A percentile compares a stretch with the other conserved stretches of the same genome.
Conservation (phyloP, 2,113 vertebrate species). For the Neofelis nebulosa region DNA sequence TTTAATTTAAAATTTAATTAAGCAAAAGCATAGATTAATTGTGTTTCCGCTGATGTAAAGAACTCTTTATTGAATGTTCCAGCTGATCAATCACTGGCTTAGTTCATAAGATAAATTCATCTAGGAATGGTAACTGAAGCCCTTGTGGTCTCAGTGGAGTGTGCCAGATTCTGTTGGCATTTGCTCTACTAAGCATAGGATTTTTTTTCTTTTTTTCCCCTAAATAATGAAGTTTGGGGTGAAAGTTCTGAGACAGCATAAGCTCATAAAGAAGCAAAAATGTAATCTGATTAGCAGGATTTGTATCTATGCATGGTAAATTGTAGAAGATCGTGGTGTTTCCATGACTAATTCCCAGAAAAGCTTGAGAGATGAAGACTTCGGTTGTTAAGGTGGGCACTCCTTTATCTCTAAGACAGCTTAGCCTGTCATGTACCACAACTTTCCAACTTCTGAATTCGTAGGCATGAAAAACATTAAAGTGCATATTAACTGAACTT, state of each 20-base stretch:
- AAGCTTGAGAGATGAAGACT: conserved; percentile 34
- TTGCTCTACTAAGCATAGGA: neutral
- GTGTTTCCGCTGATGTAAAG: neutral
- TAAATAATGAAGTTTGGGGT: conserved; percentile 5
- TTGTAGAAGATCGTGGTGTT: neutral
- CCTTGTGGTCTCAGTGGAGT: neutral
- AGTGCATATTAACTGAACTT: conserved; percentile 85
- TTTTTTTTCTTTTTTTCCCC: neutral
- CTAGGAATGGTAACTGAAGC: neutral
- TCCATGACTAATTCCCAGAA: conserved; percentile 37
- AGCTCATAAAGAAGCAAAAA: conserved; percentile 11
- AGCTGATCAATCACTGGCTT: conserved; percentile 35
- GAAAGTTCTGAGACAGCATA: conserved; percentile 2
- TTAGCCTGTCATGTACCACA: conserved; percentile 43
- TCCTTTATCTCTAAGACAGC: conserved; percentile 51
- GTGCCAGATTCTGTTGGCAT: neutral
- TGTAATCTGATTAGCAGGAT: conserved; percentile 51
- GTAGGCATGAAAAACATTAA: conserved; percentile 80
- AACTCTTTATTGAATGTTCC: conserved; percentile 26
- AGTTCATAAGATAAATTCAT: conserved; percentile 40
- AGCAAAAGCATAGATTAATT: conserved; percentile 21
- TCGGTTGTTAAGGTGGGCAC: conserved; percentile 30
- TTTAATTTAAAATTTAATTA: conserved; percentile 39
- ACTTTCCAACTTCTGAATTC: conserved; percentile 76
- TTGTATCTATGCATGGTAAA: conserved; percentile 36